Base-by-base conservation (phyloP, 2,113 vertebrate species). In the Corapipo altera region DNA sequence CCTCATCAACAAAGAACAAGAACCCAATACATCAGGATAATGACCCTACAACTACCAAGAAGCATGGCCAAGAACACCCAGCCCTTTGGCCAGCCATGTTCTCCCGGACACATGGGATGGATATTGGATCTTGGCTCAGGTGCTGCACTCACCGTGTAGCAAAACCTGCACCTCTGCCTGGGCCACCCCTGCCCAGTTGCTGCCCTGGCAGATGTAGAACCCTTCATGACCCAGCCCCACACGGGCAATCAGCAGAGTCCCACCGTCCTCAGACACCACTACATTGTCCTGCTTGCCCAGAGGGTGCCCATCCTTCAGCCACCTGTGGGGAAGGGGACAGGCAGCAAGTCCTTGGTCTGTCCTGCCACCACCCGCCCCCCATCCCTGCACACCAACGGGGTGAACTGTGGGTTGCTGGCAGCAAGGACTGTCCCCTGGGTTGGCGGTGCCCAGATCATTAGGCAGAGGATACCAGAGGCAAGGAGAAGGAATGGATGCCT, bases 181-280 rank as follows among this genome's bases (percentile, higher is more conserved):
- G 1, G 96, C 89, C 4, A 93, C 91, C 23, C 98, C 98, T 2
- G 97, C 98, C 46, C 90, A 51, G 3, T 70, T 98, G 69, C 96
- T 97, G 73, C 97, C 98, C 91, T 97, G 97, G 79, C 98, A 98
- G 69, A 88, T 1, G 0, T 98, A 98, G 80, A 97, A 95, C 26
- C 98, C 98, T 0, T 81, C 61, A 0, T 98, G 97, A 5, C 7
- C 43, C 7, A 74, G 84, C 55, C 96, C 92, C 64, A 98, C 92
- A 0, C 0, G 97, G 37, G 66, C 1, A 11, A 98, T 88, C 28
- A 66, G 76, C 69, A 98, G 89, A 0, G 62, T 88, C 62, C 94
- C 69, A 9, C 95, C 93, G 0, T 86, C 94, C 2, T 90, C n/a
- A 1, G 96, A 84, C 64, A 97, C 48, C 46, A 33, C 37, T 9